These are phyloP conservation scores for Eptatretus atami DNA, from an alignment of 2,797 vertebrate species.

Conservation along the genomic window DNA sequence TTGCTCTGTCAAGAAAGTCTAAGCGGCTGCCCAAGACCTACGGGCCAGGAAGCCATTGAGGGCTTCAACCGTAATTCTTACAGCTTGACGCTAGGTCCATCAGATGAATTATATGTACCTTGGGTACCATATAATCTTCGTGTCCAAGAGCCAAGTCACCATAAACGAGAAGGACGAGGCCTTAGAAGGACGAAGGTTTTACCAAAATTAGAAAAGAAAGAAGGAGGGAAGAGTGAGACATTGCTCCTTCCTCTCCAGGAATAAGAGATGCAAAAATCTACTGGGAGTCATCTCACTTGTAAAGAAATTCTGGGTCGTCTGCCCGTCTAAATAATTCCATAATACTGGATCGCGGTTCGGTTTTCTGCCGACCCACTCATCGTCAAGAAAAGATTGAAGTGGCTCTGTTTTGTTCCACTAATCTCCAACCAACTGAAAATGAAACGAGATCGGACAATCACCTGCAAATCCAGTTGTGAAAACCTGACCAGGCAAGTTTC, in stretches of 20 bases:
- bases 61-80: not conserved
- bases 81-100: not conserved
- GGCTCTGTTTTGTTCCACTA: no score
- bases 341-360: constrained; percentile 35
- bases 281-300: constrained; percentile 33
- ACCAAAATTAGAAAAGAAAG: not conserved
- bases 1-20: constrained; percentile 20
- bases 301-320: no score
- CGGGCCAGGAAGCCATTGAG: not conserved
- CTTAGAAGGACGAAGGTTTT: not conserved
- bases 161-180: not conserved
- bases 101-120: not conserved
- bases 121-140: not conserved
- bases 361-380: constrained; percentile 32
- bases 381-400: not conserved
- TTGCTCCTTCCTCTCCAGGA: not conserved
- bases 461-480: not conserved
- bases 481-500: not conserved
- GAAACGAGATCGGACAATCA: not conserved
- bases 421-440: not conserved
- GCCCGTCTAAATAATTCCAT: constrained; percentile 20
- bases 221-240: not conserved
- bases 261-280: constrained; percentile 16
- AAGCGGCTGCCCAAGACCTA: not conserved
- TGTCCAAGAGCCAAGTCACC: not conserved